These are phyloP conservation scores for Cyanoliseus patagonus DNA, from an alignment of 2,113 vertebrate genomes.

Conservation along the genomic window DNA sequence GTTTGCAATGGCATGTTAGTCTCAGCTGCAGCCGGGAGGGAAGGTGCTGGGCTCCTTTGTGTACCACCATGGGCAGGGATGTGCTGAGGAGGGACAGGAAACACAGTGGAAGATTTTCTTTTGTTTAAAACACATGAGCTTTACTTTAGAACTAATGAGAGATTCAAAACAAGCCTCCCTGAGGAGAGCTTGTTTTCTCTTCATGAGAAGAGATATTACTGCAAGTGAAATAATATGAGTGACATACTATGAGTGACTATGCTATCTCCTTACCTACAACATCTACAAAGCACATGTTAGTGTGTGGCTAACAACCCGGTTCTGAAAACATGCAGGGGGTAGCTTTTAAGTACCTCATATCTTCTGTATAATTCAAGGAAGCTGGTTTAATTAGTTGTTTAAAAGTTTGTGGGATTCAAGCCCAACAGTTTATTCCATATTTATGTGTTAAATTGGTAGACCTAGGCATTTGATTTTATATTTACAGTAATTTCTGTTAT, in stretches of 20 bases:
- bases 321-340: neutral
- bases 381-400: neutral
- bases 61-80: fast-evolving
- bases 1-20: neutral
- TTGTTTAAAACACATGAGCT: neutral
- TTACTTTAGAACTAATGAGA: neutral
- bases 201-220: neutral
- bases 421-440: neutral
- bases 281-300: neutral
- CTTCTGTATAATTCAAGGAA: neutral
- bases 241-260: neutral
- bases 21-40: neutral
- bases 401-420: neutral
- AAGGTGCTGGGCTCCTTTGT: fast-evolving
- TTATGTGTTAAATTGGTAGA: neutral
- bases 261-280: neutral
- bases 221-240: neutral
- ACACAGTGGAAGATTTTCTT: neutral
- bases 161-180: neutral
- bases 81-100: neutral
- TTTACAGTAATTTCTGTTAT: neutral
- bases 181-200: neutral
- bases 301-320: neutral
- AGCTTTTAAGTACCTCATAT: neutral
- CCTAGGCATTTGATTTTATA: neutral